Base-by-base conservation (phyloP, 1,140 invertebrate species). In the Zaprionus inermis region DNA sequence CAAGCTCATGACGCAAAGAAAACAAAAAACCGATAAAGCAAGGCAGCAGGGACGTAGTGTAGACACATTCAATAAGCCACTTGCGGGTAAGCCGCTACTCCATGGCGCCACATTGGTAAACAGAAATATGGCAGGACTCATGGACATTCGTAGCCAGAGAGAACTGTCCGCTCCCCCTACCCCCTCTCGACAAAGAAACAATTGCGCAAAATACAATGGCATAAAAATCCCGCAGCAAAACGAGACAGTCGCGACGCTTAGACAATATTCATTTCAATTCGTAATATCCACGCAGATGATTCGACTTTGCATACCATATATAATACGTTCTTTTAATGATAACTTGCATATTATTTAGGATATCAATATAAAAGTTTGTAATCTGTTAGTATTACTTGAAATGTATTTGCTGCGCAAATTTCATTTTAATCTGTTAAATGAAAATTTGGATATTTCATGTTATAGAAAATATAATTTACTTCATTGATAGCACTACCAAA, bases 11-110 rank as follows among this genome's bases (percentile, higher is more conserved):
- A 44, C 38, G 38, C 38, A 44, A 16, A 16, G 7, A 6, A 41
- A 41, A 44, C 22, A 46, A 70, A 81, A 65, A 12, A 14, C 9
- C 44, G 11, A 5, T 6, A 30, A 46, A 65, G 59, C 49, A 72
- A 63, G 38, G 46, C 28, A 64, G 24, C 14, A 54, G 67, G 36
- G n/a, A 14, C 14, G 38, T 1, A 44, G 38, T 30, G 38, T 16
- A 11, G 34, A 49, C 34, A 58, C 70, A 86, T 88, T 86, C 82
- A 88, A 86, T 86, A 86, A 76, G 79, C 72, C 83, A 66, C 74
- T 65, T 63, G 83, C 71, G 68, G 72, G 72, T 83, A 61, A 78
- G 78, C 70, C 70, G 55, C 38, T 44, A n/a, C 38, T n/a, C n/a
- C n/a, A n/a, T 16, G 38, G n/a, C 38, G 38, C n/a, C 38, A 44